These are phyloP conservation scores for Chorisops tibialis DNA, from an alignment of 2,888 invertebrate species.

Conservation along the genomic window DNA sequence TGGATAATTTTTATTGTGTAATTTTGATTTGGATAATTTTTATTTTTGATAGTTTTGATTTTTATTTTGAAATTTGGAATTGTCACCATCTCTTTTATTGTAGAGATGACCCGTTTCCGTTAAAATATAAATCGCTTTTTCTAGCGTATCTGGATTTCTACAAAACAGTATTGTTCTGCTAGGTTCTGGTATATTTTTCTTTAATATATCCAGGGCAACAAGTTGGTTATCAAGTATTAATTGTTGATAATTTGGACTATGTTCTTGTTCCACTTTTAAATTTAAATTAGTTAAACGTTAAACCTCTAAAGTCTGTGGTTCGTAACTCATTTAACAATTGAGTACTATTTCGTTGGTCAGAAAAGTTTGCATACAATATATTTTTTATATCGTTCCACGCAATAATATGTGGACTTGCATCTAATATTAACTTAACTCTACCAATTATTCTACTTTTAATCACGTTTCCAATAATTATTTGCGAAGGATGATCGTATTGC, in stretches of 20 bases:
- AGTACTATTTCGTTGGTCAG: not conserved
- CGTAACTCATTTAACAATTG: not conserved
- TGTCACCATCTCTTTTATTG: not conserved
- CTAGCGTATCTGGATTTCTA: not conserved
- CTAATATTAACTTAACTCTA: slow-evolving; percentile 4
- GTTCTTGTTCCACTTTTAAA: no score
- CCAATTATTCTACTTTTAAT: slow-evolving; percentile 7
- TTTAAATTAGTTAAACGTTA: no score
- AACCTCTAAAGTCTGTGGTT: no score
- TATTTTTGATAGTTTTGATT: no score
- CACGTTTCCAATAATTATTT: not conserved
- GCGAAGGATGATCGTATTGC: not conserved
- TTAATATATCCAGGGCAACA: not conserved
- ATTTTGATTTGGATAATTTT: no score
- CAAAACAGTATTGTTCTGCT: not conserved
- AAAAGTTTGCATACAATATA: not conserved
- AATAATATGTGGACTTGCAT: no score
- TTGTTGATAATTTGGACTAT: not conserved
- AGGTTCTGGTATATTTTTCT: not conserved
- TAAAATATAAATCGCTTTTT: not conserved
- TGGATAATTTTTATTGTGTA: not conserved
- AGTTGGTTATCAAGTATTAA: not conserved
- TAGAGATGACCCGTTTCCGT: not conserved
- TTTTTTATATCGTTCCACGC: not conserved
- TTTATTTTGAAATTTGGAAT: not conserved